Base-by-base conservation (phyloP, 2,113 vertebrate genomes). In the Triplophysa dalaica region DNA sequence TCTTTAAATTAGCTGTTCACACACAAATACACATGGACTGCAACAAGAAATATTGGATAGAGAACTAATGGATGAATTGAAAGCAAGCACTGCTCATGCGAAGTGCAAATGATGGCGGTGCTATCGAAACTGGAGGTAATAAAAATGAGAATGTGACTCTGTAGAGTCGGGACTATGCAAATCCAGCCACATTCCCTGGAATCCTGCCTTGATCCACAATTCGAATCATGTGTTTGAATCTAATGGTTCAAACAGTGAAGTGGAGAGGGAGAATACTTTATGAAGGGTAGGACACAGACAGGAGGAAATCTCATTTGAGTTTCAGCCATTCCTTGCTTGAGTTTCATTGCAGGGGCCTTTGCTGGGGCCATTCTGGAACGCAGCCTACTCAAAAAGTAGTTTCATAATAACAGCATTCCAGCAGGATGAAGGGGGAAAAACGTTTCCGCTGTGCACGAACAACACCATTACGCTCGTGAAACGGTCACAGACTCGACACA, bases 351-450 rank as follows among this genome's bases (percentile, higher is more conserved):
- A 68, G 76, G 48, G 73, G 75, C 75, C 79, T 81, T 72, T 77
- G 58, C 41, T n/a, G 19, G 73, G 74, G 81, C 68, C 17, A n/a
- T 67, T 67, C 77, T 87, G 87, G 80, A 88, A 4, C 2, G 0
- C 19, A 26, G 75, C 82, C 84, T 79, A 19, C 65, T 58, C 33
- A 54, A 76, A 77, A 81, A 54, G 8, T 24, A 10, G 69, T 88
- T 87, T 88, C 82, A 73, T 76, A 88, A 89, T 80, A 74, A 63
- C n/a, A 82, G 50, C 84, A 80, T 76, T 48, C n/a, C 56, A 65
- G 19, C 19, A 77, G 26, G 77, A 80, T 13, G 38, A 21, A 70
- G 66, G 52, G 48, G 12, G 10, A 62, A 24, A 8, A 14, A 16
- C 8, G 3, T 43, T 61, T 45, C 24, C 52, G 72, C 33, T 22